Evolutionary conservation across 2,888 invertebrate species (phyloP).

Genomic region (Gymnoscelis rufifasciata): DNA sequence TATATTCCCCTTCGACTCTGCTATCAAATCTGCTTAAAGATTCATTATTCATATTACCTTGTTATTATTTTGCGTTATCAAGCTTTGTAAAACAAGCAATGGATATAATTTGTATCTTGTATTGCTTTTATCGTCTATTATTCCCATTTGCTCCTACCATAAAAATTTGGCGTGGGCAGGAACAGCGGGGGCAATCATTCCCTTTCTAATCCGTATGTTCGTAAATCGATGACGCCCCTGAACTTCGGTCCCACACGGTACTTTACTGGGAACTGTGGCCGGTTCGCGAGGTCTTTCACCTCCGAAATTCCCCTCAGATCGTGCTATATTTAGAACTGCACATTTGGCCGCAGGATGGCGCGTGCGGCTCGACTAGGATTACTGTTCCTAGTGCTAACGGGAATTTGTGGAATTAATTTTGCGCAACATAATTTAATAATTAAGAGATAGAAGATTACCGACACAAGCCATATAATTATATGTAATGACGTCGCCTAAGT

Average conservation of each 20-base stretch:
- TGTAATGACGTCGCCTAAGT: no score
- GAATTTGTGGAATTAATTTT: background rate
- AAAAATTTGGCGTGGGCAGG: background rate
- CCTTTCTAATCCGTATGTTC: conserved; percentile 16
- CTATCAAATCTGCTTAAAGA: no score
- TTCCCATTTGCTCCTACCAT: background rate
- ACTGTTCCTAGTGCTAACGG: conserved; percentile 1
- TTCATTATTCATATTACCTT: no score
- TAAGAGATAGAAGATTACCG: no score
- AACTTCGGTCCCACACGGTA: conserved; percentile 50
- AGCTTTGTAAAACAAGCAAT: no score
- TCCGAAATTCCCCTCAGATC: conserved; percentile 66
- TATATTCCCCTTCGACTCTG: no score
- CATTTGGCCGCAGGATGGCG: conserved; percentile 48
- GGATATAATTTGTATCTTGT: no score
- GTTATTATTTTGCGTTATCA: no score
- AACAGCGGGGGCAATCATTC: background rate
- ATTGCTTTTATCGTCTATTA: background rate
- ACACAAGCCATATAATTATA: no score
- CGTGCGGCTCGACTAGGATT: conserved; percentile 41
- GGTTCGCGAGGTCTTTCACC: conserved; percentile 73
- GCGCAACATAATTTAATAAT: conserved; percentile 4
- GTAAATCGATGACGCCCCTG: conserved; percentile 41
- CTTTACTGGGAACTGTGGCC: conserved; percentile 45
- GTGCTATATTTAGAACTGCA: conserved; percentile 72